Base-by-base conservation (phyloP, 2,888 invertebrate genomes). In the Orthosia incerta region DNA sequence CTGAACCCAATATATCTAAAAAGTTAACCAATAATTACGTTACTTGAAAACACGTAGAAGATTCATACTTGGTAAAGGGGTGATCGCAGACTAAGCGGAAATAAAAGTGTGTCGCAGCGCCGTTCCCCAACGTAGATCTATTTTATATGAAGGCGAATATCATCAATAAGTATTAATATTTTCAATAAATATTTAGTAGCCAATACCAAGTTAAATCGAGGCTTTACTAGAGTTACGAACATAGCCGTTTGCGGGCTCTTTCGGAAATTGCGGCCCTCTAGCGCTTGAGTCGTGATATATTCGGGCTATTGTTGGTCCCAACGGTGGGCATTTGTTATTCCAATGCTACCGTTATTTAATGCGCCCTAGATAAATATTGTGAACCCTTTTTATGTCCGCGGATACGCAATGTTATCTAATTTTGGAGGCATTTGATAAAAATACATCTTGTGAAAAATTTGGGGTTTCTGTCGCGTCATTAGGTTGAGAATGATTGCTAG, bases 361-460 rank as follows among this genome's bases (percentile, higher is more conserved):
- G 88, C 89, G 88, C 88, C 91, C 91, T 90, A 90, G 88, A 93
- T 93, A 92, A 91, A 93, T 92, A 92, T 91, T 89, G 90, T 89
- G 88, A 89, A 91, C 91, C 91, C 91, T 91, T 92, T 92, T 92
- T 91, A 89, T 89, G 88, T 89, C 83, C 85, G 76, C 82, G 76
- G 85, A 87, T 88, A 83, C 83, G 87, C 82, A 88, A 83, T 86
- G 86, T 86, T 85, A 87, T 88, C 89, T 88, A 89, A 90, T 91
- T 92, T 91, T 85, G 86, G 69, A 83, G 80, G 86, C 88, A 86
- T 88, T 87, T 87, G 85, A 73, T 81, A 81, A 85, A 86, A 88
- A 89, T 89, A 88, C 81, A 79, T 86, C 83, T 86, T 79, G 77
- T 84, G 84, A 78, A 84, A 84, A 84, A 82, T 82, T 73, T 79